Conservation (phyloP, 2,888 invertebrate species). For the Ennomos erosarius region DNA sequence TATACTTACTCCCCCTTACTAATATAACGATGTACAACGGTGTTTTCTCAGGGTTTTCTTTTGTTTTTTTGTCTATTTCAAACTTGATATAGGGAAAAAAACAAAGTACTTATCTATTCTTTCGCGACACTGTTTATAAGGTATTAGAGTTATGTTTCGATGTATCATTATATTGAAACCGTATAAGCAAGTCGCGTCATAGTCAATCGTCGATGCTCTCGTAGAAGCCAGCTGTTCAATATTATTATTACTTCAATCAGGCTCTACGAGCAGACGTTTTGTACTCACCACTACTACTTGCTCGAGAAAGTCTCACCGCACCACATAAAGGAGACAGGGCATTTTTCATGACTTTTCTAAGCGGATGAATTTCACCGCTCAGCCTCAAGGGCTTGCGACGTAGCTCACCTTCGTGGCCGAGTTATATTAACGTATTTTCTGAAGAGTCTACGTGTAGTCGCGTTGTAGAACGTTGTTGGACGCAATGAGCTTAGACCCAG, state of each 20-base stretch:
- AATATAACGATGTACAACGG: too few species aligned
- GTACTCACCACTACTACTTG: constrained; percentile 62
- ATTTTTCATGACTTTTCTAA: constrained; percentile 73
- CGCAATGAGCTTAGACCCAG: too few species aligned
- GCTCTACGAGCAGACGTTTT: constrained; percentile 61
- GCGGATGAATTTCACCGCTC: constrained; percentile 68
- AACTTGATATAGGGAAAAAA: too few species aligned
- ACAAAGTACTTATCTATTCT: too few species aligned
- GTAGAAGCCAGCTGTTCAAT: constrained; percentile 51
- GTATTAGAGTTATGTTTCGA: constrained; percentile 3
- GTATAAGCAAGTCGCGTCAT: constrained; percentile 42
- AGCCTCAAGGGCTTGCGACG: constrained; percentile 64
- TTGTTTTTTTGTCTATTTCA: too few species aligned
- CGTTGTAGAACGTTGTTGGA: background rate
- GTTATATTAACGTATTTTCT: constrained; percentile 61
- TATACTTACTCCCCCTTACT: too few species aligned
- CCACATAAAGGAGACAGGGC: constrained; percentile 62
- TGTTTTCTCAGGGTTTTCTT: too few species aligned
- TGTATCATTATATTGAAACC: constrained; percentile 11
- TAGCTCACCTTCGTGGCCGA: constrained; percentile 62
- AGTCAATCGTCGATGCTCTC: constrained; percentile 24
- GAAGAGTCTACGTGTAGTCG: constrained; percentile 4
- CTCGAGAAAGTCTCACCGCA: constrained; percentile 63
- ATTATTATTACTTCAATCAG: constrained; percentile 60
- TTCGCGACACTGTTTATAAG: too few species aligned